A percentile compares a stretch with the other conserved stretches of the same genome.
These are phyloP conservation scores for Probosciger aterrimus DNA, from an alignment of 2,113 vertebrate species.

Conservation along the genomic window DNA sequence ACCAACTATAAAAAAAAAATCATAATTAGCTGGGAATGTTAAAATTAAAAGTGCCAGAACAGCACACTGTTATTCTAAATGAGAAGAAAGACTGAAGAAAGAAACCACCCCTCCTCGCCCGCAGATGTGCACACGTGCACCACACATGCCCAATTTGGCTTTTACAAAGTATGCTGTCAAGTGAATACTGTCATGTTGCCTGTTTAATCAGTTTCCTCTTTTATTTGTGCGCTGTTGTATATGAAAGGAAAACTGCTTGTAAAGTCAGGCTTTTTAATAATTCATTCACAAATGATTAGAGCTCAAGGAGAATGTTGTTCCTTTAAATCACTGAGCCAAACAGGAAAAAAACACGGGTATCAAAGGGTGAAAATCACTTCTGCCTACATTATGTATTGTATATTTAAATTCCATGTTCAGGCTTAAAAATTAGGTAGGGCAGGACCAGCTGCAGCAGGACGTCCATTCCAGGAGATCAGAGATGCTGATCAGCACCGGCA, in stretches of 20 bases:
- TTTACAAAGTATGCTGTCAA: conserved; percentile 47
- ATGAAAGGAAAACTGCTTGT: conserved; percentile 55
- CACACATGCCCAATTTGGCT: conserved; percentile 45
- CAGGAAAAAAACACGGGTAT: not conserved
- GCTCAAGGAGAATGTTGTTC: conserved; percentile 47
- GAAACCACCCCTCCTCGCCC: not conserved
- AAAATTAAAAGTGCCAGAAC: not conserved
- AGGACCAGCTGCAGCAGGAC: not conserved
- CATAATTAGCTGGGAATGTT: not conserved
- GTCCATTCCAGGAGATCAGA: conserved; percentile 16
- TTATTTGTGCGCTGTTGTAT: conserved; percentile 27
- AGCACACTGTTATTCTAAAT: not conserved
- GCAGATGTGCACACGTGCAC: not conserved
- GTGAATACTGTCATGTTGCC: conserved; percentile 43
- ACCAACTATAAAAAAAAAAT: not conserved
- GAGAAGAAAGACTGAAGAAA: not conserved
- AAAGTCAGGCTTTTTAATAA: conserved; percentile 60
- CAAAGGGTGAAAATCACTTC: not conserved
- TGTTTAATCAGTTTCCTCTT: conserved; percentile 60
- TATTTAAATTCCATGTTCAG: not conserved
- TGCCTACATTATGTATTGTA: not conserved
- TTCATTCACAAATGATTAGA: conserved; percentile 56
- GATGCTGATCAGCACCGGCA: not conserved
- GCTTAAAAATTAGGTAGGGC: not conserved
- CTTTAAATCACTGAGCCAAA: conserved; percentile 39